Percentiles rank a stretch among this genome's conserved stretches.
Conservation (phyloP, 2,113 vertebrate genomes). For the Syrmaticus mikado region DNA sequence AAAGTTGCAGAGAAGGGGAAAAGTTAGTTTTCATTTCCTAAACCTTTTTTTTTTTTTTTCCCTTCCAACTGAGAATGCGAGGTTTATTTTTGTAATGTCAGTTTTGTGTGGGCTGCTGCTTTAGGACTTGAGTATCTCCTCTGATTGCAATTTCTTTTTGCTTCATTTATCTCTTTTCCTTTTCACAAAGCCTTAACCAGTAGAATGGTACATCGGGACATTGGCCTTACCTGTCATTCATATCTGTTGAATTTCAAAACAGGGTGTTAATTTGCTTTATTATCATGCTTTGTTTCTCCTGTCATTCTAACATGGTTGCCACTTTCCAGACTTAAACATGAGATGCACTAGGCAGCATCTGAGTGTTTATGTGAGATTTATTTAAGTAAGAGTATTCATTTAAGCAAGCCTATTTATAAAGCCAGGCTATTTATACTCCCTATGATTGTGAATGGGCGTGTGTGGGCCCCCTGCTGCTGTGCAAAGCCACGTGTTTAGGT, state of each 20-base stretch:
- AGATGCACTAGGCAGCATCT: not conserved
- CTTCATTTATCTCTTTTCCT: not conserved
- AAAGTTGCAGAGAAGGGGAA: not conserved
- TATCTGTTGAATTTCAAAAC: not conserved
- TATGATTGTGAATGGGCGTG: conserved; percentile 28
- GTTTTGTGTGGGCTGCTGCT: not conserved
- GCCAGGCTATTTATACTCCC: not conserved
- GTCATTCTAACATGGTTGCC: not conserved
- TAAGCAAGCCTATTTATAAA: conserved; percentile 39
- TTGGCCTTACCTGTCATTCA: not conserved
- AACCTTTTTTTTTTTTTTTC: not conserved
- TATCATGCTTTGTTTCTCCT: not conserved
- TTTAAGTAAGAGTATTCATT: conserved; percentile 46
- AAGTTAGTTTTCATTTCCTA: not conserved
- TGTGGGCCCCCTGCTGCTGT: conserved; percentile 27
- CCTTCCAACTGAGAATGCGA: not conserved
- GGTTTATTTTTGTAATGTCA: conserved; percentile 6
- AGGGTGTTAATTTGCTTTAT: not conserved
- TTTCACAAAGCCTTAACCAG: not conserved
- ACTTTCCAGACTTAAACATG: conserved; percentile 5
- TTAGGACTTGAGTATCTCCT: not conserved
- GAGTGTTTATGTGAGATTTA: not conserved
- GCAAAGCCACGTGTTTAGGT: conserved; percentile 8
- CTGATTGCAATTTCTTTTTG: not conserved
- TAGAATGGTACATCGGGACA: not conserved